Percentiles rank a stretch among this genome's conserved stretches.
phyloP scores from a whole-genome alignment of 2,113 vertebrate species.

The Gila orcuttii region DNA sequence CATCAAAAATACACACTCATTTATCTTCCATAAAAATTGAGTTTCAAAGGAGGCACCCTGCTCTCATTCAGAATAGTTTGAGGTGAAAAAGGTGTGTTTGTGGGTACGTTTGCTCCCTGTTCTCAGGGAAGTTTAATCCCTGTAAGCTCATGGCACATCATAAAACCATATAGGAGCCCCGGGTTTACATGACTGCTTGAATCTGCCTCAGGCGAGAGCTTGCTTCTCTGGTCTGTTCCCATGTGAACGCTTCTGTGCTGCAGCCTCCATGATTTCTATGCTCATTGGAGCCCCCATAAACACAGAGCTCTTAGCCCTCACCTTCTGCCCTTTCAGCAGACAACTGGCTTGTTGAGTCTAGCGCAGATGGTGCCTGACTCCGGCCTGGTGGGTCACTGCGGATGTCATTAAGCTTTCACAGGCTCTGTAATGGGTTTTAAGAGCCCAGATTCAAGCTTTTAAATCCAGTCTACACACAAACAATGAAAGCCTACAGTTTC shows the following conservation, averaged over 20 bases:
- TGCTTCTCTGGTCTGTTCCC: slow-evolving; percentile 25
- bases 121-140: slow-evolving; percentile 30
- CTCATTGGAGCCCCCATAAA: slow-evolving; percentile 46
- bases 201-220: slow-evolving; percentile 8
- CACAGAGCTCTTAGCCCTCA: slow-evolving; percentile 46
- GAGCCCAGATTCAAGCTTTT: slow-evolving; percentile 18
- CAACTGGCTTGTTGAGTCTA: slow-evolving; percentile 41
- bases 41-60: slow-evolving; percentile 10
- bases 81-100: not conserved
- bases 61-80: slow-evolving; percentile 10
- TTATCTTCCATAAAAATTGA: slow-evolving; percentile 28
- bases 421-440: slow-evolving; percentile 32
- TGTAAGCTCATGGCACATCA: slow-evolving; percentile 36
- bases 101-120: slow-evolving; percentile 19
- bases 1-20: slow-evolving; percentile 24
- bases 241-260: slow-evolving; percentile 34
- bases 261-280: slow-evolving; percentile 23
- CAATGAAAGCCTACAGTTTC: slow-evolving; percentile 13
- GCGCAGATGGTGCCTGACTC: slow-evolving; percentile 43
- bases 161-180: slow-evolving; percentile 32
- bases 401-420: slow-evolving; percentile 36
- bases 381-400: slow-evolving; percentile 30
- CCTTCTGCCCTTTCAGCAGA: slow-evolving; percentile 38
- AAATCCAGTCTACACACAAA: slow-evolving; percentile 1
- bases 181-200: slow-evolving; percentile 40